These are phyloP conservation scores for Embidobia sp. DNA, from an alignment of 2,888 invertebrate genomes.

Conservation along the genomic window DNA sequence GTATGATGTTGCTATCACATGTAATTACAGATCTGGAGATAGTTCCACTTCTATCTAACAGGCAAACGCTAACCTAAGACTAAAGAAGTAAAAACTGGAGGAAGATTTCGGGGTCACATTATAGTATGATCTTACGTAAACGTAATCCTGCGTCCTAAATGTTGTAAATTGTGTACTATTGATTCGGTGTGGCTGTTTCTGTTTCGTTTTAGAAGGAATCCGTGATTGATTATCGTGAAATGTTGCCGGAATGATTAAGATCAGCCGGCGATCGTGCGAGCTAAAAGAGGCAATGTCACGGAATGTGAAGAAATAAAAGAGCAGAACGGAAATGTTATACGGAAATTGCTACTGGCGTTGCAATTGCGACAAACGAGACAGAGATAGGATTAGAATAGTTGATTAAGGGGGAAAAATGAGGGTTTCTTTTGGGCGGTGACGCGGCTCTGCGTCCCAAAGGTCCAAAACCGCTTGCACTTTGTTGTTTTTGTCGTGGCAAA, in stretches of 20 bases:
- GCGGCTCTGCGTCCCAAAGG: slow-evolving; percentile 19
- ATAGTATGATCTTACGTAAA: too few relatives aligned
- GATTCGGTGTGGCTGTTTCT: too few relatives aligned
- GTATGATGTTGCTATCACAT: slow-evolving; percentile 12
- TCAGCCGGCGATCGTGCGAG: slow-evolving; percentile 28
- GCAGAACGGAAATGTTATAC: slow-evolving; percentile 23
- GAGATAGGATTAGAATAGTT: background rate
- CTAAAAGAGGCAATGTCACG: slow-evolving; percentile 36
- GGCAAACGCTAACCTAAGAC: background rate
- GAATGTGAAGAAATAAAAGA: slow-evolving; percentile 26
- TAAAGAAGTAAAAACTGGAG: too few relatives aligned
- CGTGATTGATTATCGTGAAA: too few relatives aligned
- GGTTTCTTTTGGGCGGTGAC: slow-evolving; percentile 21
- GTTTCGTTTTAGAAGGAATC: too few relatives aligned
- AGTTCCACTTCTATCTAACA: too few relatives aligned
- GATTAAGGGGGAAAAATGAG: slow-evolving; percentile 17
- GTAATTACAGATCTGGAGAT: too few relatives aligned
- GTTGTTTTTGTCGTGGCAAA: slow-evolving; percentile 4
- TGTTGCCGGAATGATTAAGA: slow-evolving; percentile 10
- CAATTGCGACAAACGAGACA: slow-evolving; percentile 20
- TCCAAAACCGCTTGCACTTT: slow-evolving; percentile 11
- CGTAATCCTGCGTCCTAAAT: too few relatives aligned
- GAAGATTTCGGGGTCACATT: too few relatives aligned
- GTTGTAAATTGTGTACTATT: too few relatives aligned
- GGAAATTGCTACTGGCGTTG: slow-evolving; percentile 39